Evolutionary conservation across 2,797 vertebrate genomes (phyloP).

Genomic region (Pangasius macronema): DNA sequence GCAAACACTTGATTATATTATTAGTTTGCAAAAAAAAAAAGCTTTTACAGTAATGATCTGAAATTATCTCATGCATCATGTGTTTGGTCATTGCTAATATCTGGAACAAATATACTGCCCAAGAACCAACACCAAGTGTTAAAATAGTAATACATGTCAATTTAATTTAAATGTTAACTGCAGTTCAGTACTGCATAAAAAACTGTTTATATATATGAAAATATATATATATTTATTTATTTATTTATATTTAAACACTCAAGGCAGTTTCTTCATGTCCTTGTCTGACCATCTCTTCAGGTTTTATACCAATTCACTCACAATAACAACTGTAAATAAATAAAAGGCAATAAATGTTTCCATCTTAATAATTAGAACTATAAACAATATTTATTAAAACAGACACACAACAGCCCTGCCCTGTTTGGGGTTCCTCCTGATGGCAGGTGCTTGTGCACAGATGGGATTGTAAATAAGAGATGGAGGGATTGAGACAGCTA

Average conservation of each 20-base stretch:
- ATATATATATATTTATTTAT: no score
- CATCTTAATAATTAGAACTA: background rate
- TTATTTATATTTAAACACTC: no score
- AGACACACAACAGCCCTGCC: background rate
- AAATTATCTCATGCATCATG: conserved; percentile 2
- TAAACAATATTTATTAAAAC: conserved; percentile 5
- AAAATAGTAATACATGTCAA: background rate
- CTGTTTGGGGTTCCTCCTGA: background rate
- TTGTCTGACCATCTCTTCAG: background rate
- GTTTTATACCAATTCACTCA: background rate
- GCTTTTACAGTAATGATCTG: background rate
- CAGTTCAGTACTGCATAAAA: background rate
- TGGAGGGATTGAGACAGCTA: background rate
- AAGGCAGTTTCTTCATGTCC: background rate
- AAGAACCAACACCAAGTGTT: background rate
- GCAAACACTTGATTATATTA: conserved; percentile 2
- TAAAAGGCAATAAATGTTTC: background rate
- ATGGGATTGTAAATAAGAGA: conserved; percentile 6
- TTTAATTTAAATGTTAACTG: background rate
- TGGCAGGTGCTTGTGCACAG: background rate
- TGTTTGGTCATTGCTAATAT: background rate
- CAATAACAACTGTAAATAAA: background rate
- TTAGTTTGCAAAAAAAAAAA: background rate
- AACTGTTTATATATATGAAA: background rate
- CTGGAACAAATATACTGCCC: background rate